Evolutionary conservation across 2,888 invertebrate genomes (phyloP), one percentile per base, ranked within the genome.

Genomic region (Parnassius smintheus): DNA sequence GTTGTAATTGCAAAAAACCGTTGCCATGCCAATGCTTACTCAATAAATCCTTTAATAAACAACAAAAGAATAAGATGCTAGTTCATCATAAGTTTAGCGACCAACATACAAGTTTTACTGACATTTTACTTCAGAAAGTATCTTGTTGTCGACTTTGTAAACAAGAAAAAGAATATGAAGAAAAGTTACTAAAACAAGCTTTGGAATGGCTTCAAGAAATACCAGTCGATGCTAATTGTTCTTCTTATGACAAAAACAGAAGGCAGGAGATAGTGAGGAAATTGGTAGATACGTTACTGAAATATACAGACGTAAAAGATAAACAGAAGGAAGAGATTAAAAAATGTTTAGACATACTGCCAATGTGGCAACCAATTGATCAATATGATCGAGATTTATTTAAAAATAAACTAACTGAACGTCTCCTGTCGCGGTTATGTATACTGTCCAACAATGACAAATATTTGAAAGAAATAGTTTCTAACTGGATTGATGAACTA

Each of bases 401-500:
- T 13, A 59, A 56, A 48, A 56, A 60, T 22, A 63, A 57, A 13
- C 53, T 64, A 10, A 42, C 41, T 35, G 56, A 64, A 25, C 57
- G 48, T 64, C 59, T 64, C 44, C 12, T 57, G 9, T 42, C 41
- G 8, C 59, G 64, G 22, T 25, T 64, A 18, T 51, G 51, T 2
- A 25, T 58, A 8, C 42, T 59, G 56, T 25, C 48, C 22, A 25
- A 59, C 25, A 35, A n/a, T 13, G 51, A 56, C 11, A n/a, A 56
- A 42, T 11, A 52, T 56, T 56, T 56, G 4, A 56, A 54, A 51
- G 56, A 48, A 46, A 55, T 59, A 13, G 35, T 62, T 11, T 46
- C 52, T 53, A 73, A 77, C n/a, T 84, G 82, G 80, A 63, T 82
- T 1, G 66, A 66, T 59, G 65, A 69, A 49, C 62, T 83, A 55